phyloP scores from a whole-genome alignment of 2,797 vertebrate genomes.

The Rhyacichthys aspro region DNA sequence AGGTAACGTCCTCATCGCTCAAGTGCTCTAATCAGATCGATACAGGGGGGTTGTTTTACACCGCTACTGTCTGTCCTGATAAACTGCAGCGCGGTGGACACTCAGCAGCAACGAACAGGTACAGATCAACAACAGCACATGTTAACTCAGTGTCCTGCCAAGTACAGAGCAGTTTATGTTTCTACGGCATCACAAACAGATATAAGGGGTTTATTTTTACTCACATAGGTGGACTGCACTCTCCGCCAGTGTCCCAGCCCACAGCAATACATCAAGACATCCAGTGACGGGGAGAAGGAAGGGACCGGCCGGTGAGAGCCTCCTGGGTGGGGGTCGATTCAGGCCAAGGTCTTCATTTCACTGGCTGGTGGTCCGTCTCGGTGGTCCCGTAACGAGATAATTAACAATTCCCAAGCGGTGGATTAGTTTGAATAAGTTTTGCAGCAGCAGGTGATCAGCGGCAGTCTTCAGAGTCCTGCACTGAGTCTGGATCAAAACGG shows the following conservation, averaged over 20 bases:
- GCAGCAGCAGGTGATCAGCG: conserved; percentile 27
- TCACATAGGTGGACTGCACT: conserved; percentile 95
- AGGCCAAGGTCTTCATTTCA: conserved; percentile 57
- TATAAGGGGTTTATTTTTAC: conserved; percentile 49
- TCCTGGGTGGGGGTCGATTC: conserved; percentile 49
- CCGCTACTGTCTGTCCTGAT: conserved; percentile 28
- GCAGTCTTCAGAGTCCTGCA: conserved; percentile 36
- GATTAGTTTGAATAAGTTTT: conserved; percentile 10
- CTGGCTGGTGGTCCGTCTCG: conserved; percentile 43
- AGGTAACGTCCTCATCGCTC: conserved; percentile 21
- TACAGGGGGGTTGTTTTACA: conserved; percentile 31
- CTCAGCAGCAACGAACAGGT: conserved; percentile 32
- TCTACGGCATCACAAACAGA: conserved; percentile 53
- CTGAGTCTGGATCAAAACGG: conserved; percentile 8
- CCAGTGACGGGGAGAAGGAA: conserved; percentile 75
- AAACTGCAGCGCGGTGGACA: conserved; percentile 29
- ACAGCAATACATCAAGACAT: conserved; percentile 99
- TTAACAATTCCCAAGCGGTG: not conserved
- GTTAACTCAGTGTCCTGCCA: too few species aligned
- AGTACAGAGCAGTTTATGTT: conserved; percentile 29
- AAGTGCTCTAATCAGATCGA: conserved; percentile 26
- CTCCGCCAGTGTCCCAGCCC: conserved; percentile 95
- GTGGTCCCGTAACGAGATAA: conserved; percentile 4
- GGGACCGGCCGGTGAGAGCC: conserved; percentile 63
- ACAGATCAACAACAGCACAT: not conserved